Conservation (phyloP, 2,888 invertebrate species). For the Apodemia mormo region DNA sequence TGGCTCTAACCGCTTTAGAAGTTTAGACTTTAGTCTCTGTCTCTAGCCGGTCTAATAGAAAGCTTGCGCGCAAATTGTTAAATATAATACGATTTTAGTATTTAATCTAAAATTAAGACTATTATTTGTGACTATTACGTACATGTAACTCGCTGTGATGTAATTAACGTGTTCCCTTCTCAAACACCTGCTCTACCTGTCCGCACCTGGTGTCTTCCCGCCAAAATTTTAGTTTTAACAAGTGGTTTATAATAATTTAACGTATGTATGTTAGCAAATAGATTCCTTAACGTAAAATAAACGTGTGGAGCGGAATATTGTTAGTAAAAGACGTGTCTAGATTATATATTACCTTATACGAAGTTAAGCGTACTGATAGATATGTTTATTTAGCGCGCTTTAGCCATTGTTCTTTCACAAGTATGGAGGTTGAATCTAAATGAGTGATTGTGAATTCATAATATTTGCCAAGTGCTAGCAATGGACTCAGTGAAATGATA, state of each 20-base stretch:
- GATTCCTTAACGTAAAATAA: slow-evolving; percentile 44
- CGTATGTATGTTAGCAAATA: slow-evolving; percentile 45
- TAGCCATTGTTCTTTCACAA: slow-evolving; percentile 60
- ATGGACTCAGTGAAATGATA: slow-evolving; percentile 79
- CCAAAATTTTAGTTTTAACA: slow-evolving; percentile 44
- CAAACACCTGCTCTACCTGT: slow-evolving; percentile 58
- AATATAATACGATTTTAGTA: background rate
- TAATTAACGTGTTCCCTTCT: slow-evolving; percentile 13
- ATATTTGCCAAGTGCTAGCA: slow-evolving; percentile 50
- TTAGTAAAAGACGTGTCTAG: slow-evolving; percentile 68
- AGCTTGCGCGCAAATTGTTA: slow-evolving; percentile 46
- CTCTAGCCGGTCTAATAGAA: slow-evolving; percentile 58
- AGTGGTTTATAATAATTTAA: slow-evolving; percentile 17
- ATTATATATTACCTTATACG: slow-evolving; percentile 68
- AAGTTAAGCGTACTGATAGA: slow-evolving; percentile 50
- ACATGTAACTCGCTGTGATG: background rate
- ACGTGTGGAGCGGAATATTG: slow-evolving; percentile 50
- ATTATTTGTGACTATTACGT: background rate
- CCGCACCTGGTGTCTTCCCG: slow-evolving; percentile 63
- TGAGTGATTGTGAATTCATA: slow-evolving; percentile 42
- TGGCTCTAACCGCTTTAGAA: slow-evolving; percentile 37
- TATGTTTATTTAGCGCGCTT: slow-evolving; percentile 63
- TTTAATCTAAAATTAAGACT: background rate
- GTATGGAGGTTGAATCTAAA: slow-evolving; percentile 57
- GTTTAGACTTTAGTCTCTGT: slow-evolving; percentile 28